phyloP scores from a whole-genome alignment of 1,140 invertebrate species.

The Wasmannia auropunctata region DNA sequence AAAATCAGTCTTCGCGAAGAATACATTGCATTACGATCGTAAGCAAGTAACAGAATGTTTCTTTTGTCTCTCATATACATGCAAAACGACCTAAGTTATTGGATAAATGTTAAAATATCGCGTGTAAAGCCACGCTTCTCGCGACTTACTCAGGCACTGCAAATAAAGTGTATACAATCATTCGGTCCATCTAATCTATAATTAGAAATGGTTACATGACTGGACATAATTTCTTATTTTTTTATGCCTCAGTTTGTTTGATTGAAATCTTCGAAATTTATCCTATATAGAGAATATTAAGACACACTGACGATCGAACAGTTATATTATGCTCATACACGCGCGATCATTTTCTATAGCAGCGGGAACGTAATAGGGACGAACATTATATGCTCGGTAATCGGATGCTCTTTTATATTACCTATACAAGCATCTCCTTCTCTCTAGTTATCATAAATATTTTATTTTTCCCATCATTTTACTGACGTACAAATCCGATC shows the following conservation, averaged over 20 bases:
- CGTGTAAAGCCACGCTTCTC: background rate
- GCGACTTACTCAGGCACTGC: background rate
- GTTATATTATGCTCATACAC: constrained; percentile 3
- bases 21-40: background rate
- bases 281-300: constrained; percentile 37
- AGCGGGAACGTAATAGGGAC: background rate
- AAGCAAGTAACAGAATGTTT: background rate
- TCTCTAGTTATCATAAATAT: constrained; percentile 32
- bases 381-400: background rate
- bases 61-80: background rate
- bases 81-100: background rate
- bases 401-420: constrained; percentile 7
- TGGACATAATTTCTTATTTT: background rate
- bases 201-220: background rate
- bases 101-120: background rate
- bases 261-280: constrained; percentile 3
- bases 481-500: background rate
- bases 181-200: constrained; percentile 1
- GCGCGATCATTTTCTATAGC: background rate
- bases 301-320: constrained; percentile 43
- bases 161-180: constrained; percentile 7
- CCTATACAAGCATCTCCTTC: background rate
- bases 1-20: constrained; percentile 38
- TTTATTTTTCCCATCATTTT: background rate
- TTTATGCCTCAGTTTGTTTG: background rate